A percentile compares a stretch with the other conserved stretches of the same genome.
These are phyloP conservation scores for Procambarus clarkii DNA, from an alignment of 1,140 invertebrate species.

Conservation along the genomic window DNA sequence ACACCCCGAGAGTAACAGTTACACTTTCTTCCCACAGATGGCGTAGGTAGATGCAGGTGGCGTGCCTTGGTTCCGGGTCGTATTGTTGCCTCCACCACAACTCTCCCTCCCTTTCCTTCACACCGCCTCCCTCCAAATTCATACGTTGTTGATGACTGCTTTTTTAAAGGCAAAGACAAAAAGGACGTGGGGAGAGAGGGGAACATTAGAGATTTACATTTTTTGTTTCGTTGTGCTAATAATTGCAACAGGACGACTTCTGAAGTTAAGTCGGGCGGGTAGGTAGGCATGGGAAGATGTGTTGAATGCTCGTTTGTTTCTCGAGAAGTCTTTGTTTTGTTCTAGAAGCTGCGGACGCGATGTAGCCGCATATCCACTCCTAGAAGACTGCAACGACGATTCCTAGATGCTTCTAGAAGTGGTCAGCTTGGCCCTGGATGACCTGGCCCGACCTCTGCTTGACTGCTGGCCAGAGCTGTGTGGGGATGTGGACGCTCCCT, in stretches of 20 bases:
- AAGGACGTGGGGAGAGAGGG: background rate
- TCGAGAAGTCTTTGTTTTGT: too few relatives aligned
- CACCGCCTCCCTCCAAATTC: background rate
- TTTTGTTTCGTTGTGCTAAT: background rate
- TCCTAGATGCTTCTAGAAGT: background rate
- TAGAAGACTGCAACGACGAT: background rate
- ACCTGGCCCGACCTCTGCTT: background rate
- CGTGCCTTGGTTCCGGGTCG: conserved; percentile 9
- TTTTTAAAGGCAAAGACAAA: background rate
- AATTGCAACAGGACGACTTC: background rate
- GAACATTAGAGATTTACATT: background rate
- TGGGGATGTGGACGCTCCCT: background rate
- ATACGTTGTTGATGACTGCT: background rate
- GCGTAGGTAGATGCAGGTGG: background rate
- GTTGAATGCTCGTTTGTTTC: too few relatives aligned
- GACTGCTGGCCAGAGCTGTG: background rate
- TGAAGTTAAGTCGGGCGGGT: background rate
- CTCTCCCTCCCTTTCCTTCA: background rate
- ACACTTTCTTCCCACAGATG: conserved; percentile 10
- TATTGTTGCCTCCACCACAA: background rate
- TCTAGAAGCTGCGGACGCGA: too few relatives aligned
- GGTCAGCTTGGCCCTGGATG: background rate
- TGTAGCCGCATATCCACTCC: background rate
- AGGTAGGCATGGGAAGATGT: too few relatives aligned
- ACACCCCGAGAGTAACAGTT: conserved; percentile 5